phyloP scores from a whole-genome alignment of 2,888 invertebrate genomes.

The Lasioglossum malachurum region DNA sequence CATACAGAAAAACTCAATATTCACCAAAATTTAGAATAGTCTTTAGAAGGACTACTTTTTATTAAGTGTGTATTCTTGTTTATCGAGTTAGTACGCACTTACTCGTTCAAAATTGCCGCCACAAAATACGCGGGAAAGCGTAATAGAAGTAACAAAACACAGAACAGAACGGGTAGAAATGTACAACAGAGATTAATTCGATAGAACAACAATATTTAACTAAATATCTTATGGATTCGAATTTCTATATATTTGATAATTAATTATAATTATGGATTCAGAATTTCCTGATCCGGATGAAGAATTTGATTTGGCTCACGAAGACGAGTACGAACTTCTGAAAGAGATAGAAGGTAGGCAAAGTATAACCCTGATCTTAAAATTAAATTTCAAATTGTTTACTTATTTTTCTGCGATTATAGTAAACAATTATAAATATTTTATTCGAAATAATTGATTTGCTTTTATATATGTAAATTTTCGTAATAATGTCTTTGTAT shows the following conservation, averaged over 20 bases:
- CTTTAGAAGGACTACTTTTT: background rate
- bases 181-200: background rate
- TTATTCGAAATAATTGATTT: background rate
- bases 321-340: slow-evolving; percentile 81
- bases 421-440: background rate
- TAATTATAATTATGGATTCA: slow-evolving; percentile 72
- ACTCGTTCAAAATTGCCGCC: slow-evolving; percentile 15
- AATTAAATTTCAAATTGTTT: background rate
- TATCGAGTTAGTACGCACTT: background rate
- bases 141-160: background rate
- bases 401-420: background rate
- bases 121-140: slow-evolving; percentile 32
- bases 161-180: background rate
- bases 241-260: background rate
- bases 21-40: background rate
- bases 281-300: slow-evolving; percentile 84
- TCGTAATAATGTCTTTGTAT: background rate
- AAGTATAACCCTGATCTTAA: slow-evolving; percentile 44
- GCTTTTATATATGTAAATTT: background rate
- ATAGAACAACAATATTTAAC: background rate
- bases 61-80: background rate
- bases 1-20: background rate
- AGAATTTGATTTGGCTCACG: slow-evolving; percentile 83
- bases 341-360: slow-evolving; percentile 80
- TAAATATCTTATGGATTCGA: slow-evolving; percentile 6